These are phyloP conservation scores for Hypercompe scribonia DNA, from an alignment of 2,888 invertebrate species.

Conservation along the genomic window DNA sequence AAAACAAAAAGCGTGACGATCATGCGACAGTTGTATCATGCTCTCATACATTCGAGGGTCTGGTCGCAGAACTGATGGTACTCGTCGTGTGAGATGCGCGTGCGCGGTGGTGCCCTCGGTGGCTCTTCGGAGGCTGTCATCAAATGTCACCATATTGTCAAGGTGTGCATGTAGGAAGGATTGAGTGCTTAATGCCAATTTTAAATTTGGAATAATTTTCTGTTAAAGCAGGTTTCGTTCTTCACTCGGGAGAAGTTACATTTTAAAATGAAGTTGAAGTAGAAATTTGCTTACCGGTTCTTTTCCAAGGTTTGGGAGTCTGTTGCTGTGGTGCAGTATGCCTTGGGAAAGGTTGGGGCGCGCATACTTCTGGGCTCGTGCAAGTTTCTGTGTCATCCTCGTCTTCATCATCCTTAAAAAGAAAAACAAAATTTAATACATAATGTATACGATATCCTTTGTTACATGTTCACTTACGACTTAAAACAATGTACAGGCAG, in stretches of 20 bases:
- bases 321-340: constrained; percentile 71
- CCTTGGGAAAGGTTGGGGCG: constrained; percentile 82
- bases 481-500: too few relatives aligned
- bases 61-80: constrained; percentile 93
- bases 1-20: constrained; percentile 68
- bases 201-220: constrained; percentile 12
- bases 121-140: constrained; percentile 66
- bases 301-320: constrained; percentile 83
- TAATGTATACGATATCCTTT: too few relatives aligned
- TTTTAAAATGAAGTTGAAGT: not conserved
- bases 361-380: constrained; percentile 74
- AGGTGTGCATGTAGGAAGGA: constrained; percentile 63
- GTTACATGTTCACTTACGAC: too few relatives aligned
- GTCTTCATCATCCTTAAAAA: constrained; percentile 79
- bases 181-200: constrained; percentile 52
- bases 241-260: not conserved
- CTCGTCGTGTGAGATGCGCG: constrained; percentile 90
- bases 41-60: constrained; percentile 91
- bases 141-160: constrained; percentile 48
- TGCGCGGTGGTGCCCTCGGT: constrained; percentile 82
- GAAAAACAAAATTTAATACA: too few relatives aligned
- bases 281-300: constrained; percentile 73
- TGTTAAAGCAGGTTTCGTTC: not conserved
- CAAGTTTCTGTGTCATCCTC: constrained; percentile 83
- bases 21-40: constrained; percentile 66